These are phyloP conservation scores for Mylabris phalerata DNA, from an alignment of 1,140 invertebrate genomes.

Conservation along the genomic window DNA sequence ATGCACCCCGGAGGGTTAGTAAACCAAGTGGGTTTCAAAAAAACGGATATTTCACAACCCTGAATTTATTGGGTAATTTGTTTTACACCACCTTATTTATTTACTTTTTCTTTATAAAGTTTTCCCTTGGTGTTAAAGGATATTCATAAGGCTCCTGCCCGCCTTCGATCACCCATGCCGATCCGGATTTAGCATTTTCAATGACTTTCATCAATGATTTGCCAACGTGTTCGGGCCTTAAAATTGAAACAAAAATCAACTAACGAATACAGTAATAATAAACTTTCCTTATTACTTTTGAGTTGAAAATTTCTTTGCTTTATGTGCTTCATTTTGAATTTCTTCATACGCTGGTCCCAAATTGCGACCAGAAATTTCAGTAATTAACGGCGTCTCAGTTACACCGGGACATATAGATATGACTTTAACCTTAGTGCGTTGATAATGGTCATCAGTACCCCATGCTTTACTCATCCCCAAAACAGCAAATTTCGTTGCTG, in stretches of 20 bases:
- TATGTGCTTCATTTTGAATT: neutral
- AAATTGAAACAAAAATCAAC: conserved; percentile 2
- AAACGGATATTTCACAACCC: too few relatives aligned
- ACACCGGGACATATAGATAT: conserved; percentile 36
- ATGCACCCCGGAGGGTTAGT: too few relatives aligned
- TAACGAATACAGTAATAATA: conserved; percentile 1
- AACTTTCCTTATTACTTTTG: conserved; percentile 11
- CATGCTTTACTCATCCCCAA: conserved; percentile 25
- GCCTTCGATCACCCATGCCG: conserved; percentile 24
- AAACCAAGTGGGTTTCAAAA: too few relatives aligned
- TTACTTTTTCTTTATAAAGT: neutral
- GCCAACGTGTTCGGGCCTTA: conserved; percentile 19
- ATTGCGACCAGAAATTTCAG: conserved; percentile 10
- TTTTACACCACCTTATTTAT: too few relatives aligned
- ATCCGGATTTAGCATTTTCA: conserved; percentile 20
- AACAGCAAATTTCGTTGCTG: conserved; percentile 29
- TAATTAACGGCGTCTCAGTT: conserved; percentile 28
- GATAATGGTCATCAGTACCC: conserved; percentile 14
- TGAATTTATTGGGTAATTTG: too few relatives aligned
- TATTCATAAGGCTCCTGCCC: conserved; percentile 20
- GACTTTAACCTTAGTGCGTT: conserved; percentile 32
- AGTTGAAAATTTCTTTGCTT: neutral
- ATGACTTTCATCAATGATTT: conserved; percentile 17
- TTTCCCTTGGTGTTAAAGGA: conserved; percentile 2
- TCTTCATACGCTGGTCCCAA: conserved; percentile 20